A percentile compares a stretch with the other conserved stretches of the same genome.
phyloP scores from a whole-genome alignment of 2,113 vertebrate species.

The Sylvia atricapilla region DNA sequence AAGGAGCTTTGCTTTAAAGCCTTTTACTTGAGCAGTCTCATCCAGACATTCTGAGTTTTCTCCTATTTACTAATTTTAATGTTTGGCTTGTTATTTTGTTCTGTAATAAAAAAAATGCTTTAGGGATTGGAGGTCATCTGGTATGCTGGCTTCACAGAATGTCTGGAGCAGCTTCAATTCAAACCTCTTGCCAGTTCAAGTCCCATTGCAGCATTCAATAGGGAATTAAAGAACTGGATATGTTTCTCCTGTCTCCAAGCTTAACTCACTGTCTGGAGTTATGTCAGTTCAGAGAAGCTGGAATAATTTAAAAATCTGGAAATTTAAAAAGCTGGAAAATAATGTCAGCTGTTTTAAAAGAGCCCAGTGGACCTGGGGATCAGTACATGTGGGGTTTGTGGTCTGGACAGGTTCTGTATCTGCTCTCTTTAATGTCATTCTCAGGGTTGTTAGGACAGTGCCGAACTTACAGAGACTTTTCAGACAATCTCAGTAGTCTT shows the following conservation, averaged over 20 bases:
- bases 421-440: conserved; percentile 47
- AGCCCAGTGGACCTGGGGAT: conserved; percentile 21
- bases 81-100: conserved; percentile 17
- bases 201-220: background rate
- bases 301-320: conserved; percentile 46
- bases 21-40: background rate
- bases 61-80: conserved; percentile 14
- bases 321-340: conserved; percentile 54
- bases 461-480: conserved; percentile 17
- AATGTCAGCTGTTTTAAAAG: conserved; percentile 44
- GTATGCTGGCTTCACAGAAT: conserved; percentile 47
- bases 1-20: background rate
- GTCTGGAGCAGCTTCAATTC: conserved; percentile 32
- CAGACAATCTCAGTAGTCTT: conserved; percentile 40
- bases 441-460: background rate
- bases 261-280: conserved; percentile 56
- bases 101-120: conserved; percentile 24
- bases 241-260: conserved; percentile 47
- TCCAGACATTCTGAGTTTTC: background rate
- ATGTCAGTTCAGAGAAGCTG: conserved; percentile 45
- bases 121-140: conserved; percentile 43
- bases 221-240: conserved; percentile 38
- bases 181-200: conserved; percentile 32
- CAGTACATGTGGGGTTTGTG: conserved; percentile 14
- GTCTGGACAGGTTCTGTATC: conserved; percentile 27